Conservation (phyloP, 1,140 invertebrate species). For the Zophobas atratus region DNA sequence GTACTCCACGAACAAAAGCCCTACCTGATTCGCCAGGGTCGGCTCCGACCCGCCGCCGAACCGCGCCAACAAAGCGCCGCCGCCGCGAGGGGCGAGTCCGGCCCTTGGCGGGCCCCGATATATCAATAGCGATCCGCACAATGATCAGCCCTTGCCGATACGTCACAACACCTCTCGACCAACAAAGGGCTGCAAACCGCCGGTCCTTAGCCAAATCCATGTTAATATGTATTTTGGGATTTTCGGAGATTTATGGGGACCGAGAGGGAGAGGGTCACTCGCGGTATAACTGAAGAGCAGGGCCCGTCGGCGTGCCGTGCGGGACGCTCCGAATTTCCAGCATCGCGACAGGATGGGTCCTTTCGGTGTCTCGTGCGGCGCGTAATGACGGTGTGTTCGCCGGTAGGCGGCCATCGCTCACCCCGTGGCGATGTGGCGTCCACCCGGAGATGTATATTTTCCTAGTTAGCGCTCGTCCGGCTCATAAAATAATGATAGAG, state of each 20-base stretch:
- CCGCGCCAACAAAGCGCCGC: constrained; percentile 32
- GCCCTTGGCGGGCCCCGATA: constrained; percentile 53
- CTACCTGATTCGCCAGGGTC: constrained; percentile 43
- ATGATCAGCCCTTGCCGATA: constrained; percentile 56
- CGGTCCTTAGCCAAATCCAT: constrained; percentile 60
- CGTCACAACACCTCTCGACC: constrained; percentile 61
- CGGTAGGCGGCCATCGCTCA: too few relatives aligned
- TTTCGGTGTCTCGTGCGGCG: too few relatives aligned
- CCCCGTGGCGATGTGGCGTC: too few relatives aligned
- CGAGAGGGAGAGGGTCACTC: constrained; percentile 19
- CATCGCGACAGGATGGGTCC: too few relatives aligned
- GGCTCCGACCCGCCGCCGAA: constrained; percentile 37
- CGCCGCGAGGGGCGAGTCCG: constrained; percentile 19
- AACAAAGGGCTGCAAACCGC: constrained; percentile 55
- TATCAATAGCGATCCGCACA: constrained; percentile 57
- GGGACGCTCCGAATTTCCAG: too few relatives aligned
- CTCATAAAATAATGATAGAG: constrained; percentile 32
- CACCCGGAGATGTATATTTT: neutral
- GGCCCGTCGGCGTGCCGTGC: too few relatives aligned
- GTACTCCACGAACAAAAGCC: constrained; percentile 52
- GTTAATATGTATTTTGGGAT: constrained; percentile 59
- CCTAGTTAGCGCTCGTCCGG: constrained; percentile 1
- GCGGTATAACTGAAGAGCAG: too few relatives aligned
- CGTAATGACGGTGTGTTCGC: too few relatives aligned
- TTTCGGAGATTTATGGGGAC: constrained; percentile 58